Base-by-base conservation (phyloP, 2,888 invertebrate species). In the Cephonodes hylas region DNA sequence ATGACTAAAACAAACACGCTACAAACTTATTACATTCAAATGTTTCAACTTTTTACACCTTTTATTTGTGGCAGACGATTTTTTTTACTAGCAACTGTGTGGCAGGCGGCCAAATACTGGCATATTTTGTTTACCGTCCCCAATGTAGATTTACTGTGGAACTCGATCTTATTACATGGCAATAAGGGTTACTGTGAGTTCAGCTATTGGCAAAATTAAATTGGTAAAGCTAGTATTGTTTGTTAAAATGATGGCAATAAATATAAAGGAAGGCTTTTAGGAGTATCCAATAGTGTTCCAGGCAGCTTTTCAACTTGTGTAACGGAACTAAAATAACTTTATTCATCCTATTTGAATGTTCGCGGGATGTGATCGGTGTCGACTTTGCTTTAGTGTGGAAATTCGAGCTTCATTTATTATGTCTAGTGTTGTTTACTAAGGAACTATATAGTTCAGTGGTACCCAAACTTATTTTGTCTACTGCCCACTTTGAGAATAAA, bases 221-320 rank as follows among this genome's bases (percentile, higher is more conserved):
- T 79, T 81, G 71, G 79, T 65, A 66, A 71, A 74, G 71, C 71
- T 70, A 73, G 82, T 77, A 84, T 86, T 87, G 86, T 88, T 85
- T 85, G 85, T 81, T 80, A 82, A 86, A 87, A 85, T 88, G 85
- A 86, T 80, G 83, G 85, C 80, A 86, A 87, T 89, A 88, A 88
- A 87, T 87, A 83, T 85, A 84, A 79, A 81, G 80, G 76, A 78
- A 81, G 79, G 82, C 31, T 78, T 84, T 86, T 83, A 75, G 77
- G 81, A 83, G 81, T 84, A 84, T 85, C 85, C 79, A 79, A 82
- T 83, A 76, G 80, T 73, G 73, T 73, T 76, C 67, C 59, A 68
- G 64, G 62, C 66, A 69, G 74, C 71, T 74, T 76, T 76, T 76
- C 76, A 77, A 76, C 75, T 74, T 69, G 69, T 65, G 73, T 57